Evolutionary conservation across 2,113 vertebrate species (phyloP).

Genomic region (Paramisgurnus dabryanus): DNA sequence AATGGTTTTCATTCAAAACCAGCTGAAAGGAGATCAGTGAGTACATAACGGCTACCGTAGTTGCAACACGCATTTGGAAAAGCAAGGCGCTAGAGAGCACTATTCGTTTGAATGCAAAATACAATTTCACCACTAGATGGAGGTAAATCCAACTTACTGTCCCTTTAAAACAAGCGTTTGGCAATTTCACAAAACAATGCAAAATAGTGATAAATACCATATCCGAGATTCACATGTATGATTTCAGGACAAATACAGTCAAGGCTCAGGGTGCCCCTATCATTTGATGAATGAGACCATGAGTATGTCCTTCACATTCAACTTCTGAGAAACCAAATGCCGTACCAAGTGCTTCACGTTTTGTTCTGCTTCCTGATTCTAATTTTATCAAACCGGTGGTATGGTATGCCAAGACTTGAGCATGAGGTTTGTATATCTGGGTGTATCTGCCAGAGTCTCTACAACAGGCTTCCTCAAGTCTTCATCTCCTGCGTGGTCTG

Average conservation of each 20-base stretch:
- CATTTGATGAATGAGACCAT: constrained; percentile 4
- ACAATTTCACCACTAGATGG: too few species aligned
- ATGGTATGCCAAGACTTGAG: constrained; percentile 6
- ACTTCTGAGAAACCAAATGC: constrained; percentile 17
- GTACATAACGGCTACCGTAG: too few species aligned
- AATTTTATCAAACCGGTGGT: constrained; percentile 28
- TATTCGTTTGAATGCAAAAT: too few species aligned
- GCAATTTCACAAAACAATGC: background rate
- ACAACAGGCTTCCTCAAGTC: background rate
- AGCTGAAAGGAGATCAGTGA: too few species aligned
- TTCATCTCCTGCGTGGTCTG: background rate
- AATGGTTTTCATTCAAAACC: too few species aligned
- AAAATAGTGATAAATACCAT: background rate
- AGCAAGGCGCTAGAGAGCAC: too few species aligned
- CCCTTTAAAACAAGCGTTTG: too few species aligned
- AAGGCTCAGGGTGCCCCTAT: background rate
- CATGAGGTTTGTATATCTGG: constrained; percentile 3
- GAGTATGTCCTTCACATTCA: constrained; percentile 7
- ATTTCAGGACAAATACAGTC: constrained; percentile 25
- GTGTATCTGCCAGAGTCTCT: constrained; percentile 18
- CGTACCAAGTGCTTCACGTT: background rate
- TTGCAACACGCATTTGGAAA: too few species aligned
- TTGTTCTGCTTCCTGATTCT: constrained; percentile 4
- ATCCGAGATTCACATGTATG: background rate
- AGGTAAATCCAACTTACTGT: too few species aligned